A percentile compares a stretch with the other conserved stretches of the same genome.
phyloP scores from a whole-genome alignment of 2,888 invertebrate species.

The Lepeophtheirus nordmannii region DNA sequence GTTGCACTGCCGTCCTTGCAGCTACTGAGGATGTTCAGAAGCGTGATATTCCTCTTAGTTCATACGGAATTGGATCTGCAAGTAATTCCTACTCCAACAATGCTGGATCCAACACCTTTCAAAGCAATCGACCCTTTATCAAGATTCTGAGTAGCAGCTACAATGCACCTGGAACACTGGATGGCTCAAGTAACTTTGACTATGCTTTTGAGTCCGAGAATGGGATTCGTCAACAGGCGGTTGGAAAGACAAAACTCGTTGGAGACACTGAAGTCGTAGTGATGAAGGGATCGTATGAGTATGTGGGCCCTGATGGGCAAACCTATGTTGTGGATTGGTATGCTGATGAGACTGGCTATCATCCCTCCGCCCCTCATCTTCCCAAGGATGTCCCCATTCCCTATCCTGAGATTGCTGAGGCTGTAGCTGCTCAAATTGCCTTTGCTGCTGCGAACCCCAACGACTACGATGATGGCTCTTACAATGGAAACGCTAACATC shows the following conservation, averaged over 20 bases:
- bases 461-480: background rate
- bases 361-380: slow-evolving; percentile 8
- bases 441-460: slow-evolving; percentile 11
- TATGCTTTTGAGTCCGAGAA: slow-evolving; percentile 19
- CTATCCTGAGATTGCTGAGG: slow-evolving; percentile 20
- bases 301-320: slow-evolving; percentile 20
- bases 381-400: slow-evolving; percentile 20
- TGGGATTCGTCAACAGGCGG: slow-evolving; percentile 15
- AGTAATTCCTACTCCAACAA: slow-evolving; percentile 3
- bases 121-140: background rate
- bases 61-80: background rate
- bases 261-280: slow-evolving; percentile 22
- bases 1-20: too few relatives aligned
- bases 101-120: slow-evolving; percentile 6
- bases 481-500: background rate
- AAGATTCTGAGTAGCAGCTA: background rate
- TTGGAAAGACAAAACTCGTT: background rate
- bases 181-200: slow-evolving; percentile 2
- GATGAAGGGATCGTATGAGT: slow-evolving; percentile 22
- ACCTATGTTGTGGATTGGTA: slow-evolving; percentile 22
- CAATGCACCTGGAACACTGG: slow-evolving; percentile 8
- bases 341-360: slow-evolving; percentile 23
- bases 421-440: slow-evolving; percentile 22
- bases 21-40: background rate
- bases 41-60: background rate